phyloP scores from a whole-genome alignment of 2,797 vertebrate genomes.

The Enteromius afrohamiltoni region DNA sequence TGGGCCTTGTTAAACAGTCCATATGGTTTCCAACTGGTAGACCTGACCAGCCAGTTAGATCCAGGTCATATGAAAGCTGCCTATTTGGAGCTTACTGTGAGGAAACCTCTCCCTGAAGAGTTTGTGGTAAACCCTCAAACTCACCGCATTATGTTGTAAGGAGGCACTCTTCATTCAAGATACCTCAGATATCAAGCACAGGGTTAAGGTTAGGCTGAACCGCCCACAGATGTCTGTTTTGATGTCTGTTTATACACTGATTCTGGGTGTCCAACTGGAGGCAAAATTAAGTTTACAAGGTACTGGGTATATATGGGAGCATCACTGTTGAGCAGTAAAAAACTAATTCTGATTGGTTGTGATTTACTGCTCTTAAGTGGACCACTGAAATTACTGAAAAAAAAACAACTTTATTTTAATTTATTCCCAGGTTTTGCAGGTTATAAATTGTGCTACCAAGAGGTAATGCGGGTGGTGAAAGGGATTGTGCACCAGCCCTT shows the following conservation, averaged over 20 bases:
- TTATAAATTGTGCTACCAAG: conserved; percentile 92
- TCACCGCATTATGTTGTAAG: conserved; percentile 13
- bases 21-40: conserved; percentile 71
- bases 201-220: background rate
- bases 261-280: conserved; percentile 6
- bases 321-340: background rate
- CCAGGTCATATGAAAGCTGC: conserved; percentile 65
- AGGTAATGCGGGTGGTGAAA: conserved; percentile 89
- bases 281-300: background rate
- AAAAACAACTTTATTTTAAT: conserved; percentile 4
- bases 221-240: background rate
- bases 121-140: conserved; percentile 35
- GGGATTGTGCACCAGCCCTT: conserved; percentile 91
- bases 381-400: background rate
- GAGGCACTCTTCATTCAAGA: conserved; percentile 18
- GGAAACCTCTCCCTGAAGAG: conserved; percentile 52
- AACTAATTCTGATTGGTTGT: background rate
- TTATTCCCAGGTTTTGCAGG: conserved; percentile 84
- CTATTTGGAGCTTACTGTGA: conserved; percentile 71
- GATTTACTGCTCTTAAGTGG: background rate
- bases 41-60: conserved; percentile 53
- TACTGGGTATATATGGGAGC: background rate
- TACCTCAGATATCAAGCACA: background rate
- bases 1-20: conserved; percentile 72
- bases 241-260: background rate